Base-by-base conservation (phyloP, 92 coral and sea anemone genomes). In the Ricordea florida region DNA sequence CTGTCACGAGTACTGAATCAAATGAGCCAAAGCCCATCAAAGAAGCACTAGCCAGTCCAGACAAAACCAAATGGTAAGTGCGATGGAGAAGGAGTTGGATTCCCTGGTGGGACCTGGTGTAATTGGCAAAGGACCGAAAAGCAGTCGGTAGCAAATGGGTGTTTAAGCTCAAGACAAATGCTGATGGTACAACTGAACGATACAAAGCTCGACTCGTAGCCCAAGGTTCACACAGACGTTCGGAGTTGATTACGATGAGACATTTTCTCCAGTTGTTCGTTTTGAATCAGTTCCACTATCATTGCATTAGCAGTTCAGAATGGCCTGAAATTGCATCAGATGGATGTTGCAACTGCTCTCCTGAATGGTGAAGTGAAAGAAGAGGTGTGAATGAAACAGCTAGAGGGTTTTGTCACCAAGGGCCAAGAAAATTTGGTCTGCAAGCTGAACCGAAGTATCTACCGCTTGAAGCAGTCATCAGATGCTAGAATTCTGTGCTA, bases 191-290 rank as follows among this genome's bases (percentile, higher is more conserved):
- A 20, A 69, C 79, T n/a, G 93, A 82, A 23, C 60, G 82, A 25
- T 50, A 60, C 14, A 87, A 87, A 52, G 80, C 84, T 23, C 74
- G 87, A 67, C 76, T 87, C 60, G 87, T 87, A 40, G 92, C 55
- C 11, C 93, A 81, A 87, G 92, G 14, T 87, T 64, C 18, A 74
- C 85, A 4, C 84, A 87, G 56, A 87, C 56, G 36, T 48, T 36
- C 38, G 81, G 92, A 42, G 87, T 81, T 20, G 88, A 87, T 38
- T 87, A 81, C 31, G 79, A 73, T 80, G 92, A 86, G 34, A 85
- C 83, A 13, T 85, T 79, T 30, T 43, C 69, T 35, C 84, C 92
- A 18, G 84, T 67, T 5, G 87, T 68, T 50, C 86, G 83, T 20
- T 73, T 72, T 57, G 83, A 65, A 68, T 71, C 82, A 10, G 18